Evolutionary conservation across 2,113 vertebrate genomes (phyloP).

Genomic region (Todiramphus saurophagus): DNA sequence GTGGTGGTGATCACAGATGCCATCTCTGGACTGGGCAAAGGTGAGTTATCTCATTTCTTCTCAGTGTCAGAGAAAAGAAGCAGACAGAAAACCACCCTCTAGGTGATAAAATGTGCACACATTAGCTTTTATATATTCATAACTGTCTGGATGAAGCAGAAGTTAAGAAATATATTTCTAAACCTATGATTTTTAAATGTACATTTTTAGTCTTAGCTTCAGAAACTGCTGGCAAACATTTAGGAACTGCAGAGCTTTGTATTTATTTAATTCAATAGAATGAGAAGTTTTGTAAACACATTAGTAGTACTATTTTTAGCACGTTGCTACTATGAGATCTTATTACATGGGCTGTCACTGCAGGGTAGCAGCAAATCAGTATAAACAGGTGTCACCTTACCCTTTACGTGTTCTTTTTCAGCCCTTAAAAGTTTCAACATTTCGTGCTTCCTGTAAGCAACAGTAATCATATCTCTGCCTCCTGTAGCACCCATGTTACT

Average conservation of each 20-base stretch:
- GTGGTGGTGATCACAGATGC: slow-evolving; percentile 95
- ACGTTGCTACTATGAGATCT: not conserved
- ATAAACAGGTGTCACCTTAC: not conserved
- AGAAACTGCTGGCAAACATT: not conserved
- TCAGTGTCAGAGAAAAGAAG: not conserved
- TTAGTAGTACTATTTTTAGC: slow-evolving; percentile 30
- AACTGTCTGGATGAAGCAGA: not conserved
- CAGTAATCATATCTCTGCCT: not conserved
- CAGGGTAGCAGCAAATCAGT: not conserved
- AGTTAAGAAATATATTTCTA: not conserved
- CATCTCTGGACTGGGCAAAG: slow-evolving; percentile 88
- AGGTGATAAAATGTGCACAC: not conserved
- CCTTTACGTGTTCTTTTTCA: not conserved
- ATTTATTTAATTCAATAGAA: not conserved
- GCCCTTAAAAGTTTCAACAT: not conserved
- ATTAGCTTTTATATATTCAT: not conserved
- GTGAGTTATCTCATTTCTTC: slow-evolving; percentile 75
- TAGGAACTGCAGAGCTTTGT: not conserved
- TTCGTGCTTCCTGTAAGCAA: not conserved
- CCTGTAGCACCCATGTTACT: accelerated
- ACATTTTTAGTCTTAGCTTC: not conserved
- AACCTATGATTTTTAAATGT: not conserved
- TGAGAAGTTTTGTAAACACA: not conserved
- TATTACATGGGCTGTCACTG: not conserved
- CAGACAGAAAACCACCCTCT: not conserved